Evolutionary conservation across 2,797 vertebrate species (phyloP).

Genomic region (Tarsius wallacei): DNA sequence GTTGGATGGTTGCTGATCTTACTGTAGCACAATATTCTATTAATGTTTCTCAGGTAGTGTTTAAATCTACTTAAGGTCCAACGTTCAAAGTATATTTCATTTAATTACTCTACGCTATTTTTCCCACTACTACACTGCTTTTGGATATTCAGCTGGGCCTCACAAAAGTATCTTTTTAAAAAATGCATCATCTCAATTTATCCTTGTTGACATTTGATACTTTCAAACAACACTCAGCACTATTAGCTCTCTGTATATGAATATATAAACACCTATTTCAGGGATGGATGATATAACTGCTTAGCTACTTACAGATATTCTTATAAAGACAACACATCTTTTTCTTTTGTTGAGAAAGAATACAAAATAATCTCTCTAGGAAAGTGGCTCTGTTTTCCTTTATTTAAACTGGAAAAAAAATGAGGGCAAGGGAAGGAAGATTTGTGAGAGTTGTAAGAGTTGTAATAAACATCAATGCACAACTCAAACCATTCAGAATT

Average conservation of each 20-base stretch:
- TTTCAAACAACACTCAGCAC: slow-evolving; percentile 49
- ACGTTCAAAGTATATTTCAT: slow-evolving; percentile 35
- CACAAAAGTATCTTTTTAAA: slow-evolving; percentile 14
- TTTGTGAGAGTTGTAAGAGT: slow-evolving; percentile 20
- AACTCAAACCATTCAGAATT: slow-evolving; percentile 81
- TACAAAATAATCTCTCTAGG: slow-evolving; percentile 31
- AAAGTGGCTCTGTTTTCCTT: slow-evolving; percentile 67
- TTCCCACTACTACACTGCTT: background rate
- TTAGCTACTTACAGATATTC: slow-evolving; percentile 49
- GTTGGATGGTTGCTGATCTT: background rate
- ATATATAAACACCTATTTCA: slow-evolving; percentile 37
- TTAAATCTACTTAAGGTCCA: slow-evolving; percentile 24
- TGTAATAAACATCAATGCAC: slow-evolving; percentile 75
- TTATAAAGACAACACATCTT: slow-evolving; percentile 63
- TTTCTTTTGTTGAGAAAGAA: slow-evolving; percentile 58
- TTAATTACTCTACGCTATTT: slow-evolving; percentile 26
- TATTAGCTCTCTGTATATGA: background rate
- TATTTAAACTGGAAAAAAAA: slow-evolving; percentile 68
- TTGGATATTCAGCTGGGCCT: background rate
- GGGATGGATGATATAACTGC: slow-evolving; percentile 56
- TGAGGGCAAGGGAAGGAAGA: background rate
- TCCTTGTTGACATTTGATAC: background rate
- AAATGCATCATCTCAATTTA: background rate
- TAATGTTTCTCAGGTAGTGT: background rate
- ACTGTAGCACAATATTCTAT: background rate